Percentiles rank a stretch among this genome's conserved stretches.
phyloP scores from a whole-genome alignment of 1,140 invertebrate species.

The Cyphomyrmex costatus region DNA sequence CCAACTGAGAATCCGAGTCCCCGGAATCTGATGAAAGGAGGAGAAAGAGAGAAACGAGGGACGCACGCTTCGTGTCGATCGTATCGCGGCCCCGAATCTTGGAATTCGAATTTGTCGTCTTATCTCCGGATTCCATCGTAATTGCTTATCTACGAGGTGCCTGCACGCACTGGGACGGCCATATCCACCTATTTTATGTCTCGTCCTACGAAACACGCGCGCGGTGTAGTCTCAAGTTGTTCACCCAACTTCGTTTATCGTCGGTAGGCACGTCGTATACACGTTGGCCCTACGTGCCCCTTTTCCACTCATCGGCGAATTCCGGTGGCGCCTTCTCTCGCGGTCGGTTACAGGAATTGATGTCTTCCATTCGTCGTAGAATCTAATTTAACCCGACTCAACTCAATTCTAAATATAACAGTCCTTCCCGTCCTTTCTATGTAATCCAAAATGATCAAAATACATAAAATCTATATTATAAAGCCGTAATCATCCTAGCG shows the following conservation, averaged over 20 bases:
- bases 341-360: neutral
- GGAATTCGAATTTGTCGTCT: constrained; percentile 82
- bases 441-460: neutral
- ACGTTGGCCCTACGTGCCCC: constrained; percentile 36
- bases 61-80: constrained; percentile 74
- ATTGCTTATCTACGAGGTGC: constrained; percentile 84
- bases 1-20: neutral
- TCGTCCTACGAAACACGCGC: constrained; percentile 64
- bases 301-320: constrained; percentile 32
- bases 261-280: constrained; percentile 65
- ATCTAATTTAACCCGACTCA: constrained; percentile 10
- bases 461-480: too few species aligned
- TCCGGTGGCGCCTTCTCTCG: constrained; percentile 67
- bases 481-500: too few species aligned
- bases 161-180: constrained; percentile 64
- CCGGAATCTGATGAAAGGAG: constrained; percentile 2
- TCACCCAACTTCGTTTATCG: constrained; percentile 71
- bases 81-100: constrained; percentile 80
- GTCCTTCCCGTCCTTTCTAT: too few species aligned
- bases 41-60: neutral
- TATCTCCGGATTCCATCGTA: constrained; percentile 84
- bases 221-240: constrained; percentile 66
- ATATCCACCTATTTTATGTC: constrained; percentile 70
- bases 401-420: neutral
- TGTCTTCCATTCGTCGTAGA: constrained; percentile 11